A percentile compares a stretch with the other conserved stretches of the same genome.
These are phyloP conservation scores for Tetragonisca angustula DNA, from an alignment of 2,888 invertebrate species.

Conservation along the genomic window DNA sequence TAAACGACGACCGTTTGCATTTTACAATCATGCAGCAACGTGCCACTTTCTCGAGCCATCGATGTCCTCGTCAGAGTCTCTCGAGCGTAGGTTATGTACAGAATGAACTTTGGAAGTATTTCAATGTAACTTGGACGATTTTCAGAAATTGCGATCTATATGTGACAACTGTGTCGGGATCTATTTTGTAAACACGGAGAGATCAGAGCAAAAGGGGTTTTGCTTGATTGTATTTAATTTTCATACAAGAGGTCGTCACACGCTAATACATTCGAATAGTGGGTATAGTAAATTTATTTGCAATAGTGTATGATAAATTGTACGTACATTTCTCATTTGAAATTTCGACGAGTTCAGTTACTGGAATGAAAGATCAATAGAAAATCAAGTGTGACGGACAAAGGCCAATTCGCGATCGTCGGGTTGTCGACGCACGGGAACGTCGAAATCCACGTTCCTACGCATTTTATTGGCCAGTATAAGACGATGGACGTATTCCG, in stretches of 20 bases:
- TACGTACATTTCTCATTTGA: background rate
- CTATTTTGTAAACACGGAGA: background rate
- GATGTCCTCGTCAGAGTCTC: no score
- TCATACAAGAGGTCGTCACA: background rate
- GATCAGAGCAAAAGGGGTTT: background rate
- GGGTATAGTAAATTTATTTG: background rate
- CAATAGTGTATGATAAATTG: background rate
- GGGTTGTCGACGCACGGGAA: slow-evolving; percentile 64
- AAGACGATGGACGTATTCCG: slow-evolving; percentile 70
- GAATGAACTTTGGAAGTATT: background rate
- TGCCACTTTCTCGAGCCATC: no score
- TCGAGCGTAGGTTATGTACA: no score
- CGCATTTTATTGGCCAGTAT: slow-evolving; percentile 72
- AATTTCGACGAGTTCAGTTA: background rate
- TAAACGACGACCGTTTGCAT: no score
- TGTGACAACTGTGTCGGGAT: background rate
- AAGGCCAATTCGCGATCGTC: slow-evolving; percentile 56
- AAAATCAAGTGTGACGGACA: slow-evolving; percentile 51
- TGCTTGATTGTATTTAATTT: background rate
- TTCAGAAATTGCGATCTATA: background rate
- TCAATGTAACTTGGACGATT: background rate
- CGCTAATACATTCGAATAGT: background rate
- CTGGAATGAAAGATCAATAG: background rate
- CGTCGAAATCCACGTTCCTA: slow-evolving; percentile 70
- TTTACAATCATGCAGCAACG: no score